Evolutionary conservation across 2,888 invertebrate species (phyloP).

Genomic region (Callimorpha dominula): DNA sequence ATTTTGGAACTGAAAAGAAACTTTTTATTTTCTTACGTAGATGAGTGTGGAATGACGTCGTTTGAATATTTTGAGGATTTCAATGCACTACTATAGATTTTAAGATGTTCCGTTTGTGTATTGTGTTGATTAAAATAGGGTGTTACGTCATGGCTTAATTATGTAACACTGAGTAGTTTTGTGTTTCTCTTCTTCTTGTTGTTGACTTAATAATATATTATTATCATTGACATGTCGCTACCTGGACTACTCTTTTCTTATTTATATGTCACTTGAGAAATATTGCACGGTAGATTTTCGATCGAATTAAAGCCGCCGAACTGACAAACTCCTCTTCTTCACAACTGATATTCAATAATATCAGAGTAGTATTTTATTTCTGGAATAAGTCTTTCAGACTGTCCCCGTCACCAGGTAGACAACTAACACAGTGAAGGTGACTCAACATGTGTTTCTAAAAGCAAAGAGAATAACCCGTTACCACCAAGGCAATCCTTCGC

Average conservation of each 20-base stretch:
- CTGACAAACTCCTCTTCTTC: not conserved
- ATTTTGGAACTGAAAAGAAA: conserved; percentile 59
- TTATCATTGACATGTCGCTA: not conserved
- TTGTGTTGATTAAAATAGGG: not conserved
- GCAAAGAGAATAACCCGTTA: not conserved
- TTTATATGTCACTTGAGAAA: not conserved
- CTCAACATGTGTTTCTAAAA: no score
- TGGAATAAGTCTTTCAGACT: not conserved
- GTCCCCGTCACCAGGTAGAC: not conserved
- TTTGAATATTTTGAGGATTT: conserved; percentile 36
- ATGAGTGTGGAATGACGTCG: conserved; percentile 23
- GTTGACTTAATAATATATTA: not conserved
- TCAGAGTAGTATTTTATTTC: not conserved
- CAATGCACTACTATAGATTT: conserved; percentile 18
- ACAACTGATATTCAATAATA: not conserved
- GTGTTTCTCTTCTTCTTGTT: conserved; percentile 1
- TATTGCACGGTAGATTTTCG: not conserved
- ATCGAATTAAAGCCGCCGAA: not conserved
- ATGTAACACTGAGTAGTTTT: not conserved
- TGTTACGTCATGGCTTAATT: conserved; percentile 2
- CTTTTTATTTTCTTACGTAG: not conserved
- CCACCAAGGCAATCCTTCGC: not conserved
- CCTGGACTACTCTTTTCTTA: not conserved
- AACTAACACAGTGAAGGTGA: not conserved
- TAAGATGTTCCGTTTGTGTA: not conserved